These are phyloP conservation scores for Montipora cactus DNA, from an alignment of 64 coral and sea anemone genomes.

Conservation along the genomic window DNA sequence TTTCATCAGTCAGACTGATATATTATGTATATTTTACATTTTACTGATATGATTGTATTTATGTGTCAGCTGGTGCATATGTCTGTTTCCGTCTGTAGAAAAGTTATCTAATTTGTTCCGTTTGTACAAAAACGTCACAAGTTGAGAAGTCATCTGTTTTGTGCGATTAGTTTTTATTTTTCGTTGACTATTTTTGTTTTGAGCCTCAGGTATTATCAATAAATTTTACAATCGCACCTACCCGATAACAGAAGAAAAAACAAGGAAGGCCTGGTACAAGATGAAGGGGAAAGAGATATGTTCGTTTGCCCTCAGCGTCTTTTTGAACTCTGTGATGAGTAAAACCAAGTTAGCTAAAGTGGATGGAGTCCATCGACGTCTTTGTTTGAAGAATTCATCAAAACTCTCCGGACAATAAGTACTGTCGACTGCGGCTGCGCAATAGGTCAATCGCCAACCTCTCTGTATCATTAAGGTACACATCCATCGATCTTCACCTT, in stretches of 20 bases:
- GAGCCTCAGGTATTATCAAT: no score
- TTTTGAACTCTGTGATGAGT: slow-evolving; percentile 80
- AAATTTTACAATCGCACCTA: slow-evolving; percentile 9
- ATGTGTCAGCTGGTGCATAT: no score
- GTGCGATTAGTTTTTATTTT: no score
- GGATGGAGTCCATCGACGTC: slow-evolving; percentile 94
- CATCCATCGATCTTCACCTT: slow-evolving; percentile 98
- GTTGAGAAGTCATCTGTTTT: no score
- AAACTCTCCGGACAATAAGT: slow-evolving; percentile 95
- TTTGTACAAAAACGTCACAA: no score
- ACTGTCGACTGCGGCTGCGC: slow-evolving; percentile 89
- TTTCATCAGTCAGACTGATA: no score
- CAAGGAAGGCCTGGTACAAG: slow-evolving; percentile 73
- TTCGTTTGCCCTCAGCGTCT: slow-evolving; percentile 62
- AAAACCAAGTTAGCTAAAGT: slow-evolving; percentile 85
- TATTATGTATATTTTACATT: no score
- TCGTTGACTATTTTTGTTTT: no score
- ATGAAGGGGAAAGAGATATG: slow-evolving; percentile 77
- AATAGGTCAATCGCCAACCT: slow-evolving; percentile 93
- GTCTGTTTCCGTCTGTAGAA: no score
- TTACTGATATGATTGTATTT: no score
- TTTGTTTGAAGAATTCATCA: slow-evolving; percentile 95
- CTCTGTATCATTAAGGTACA: slow-evolving; percentile 86
- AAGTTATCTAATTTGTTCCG: no score
- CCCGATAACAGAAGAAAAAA: slow-evolving; percentile 86